A percentile compares a stretch with the other conserved stretches of the same genome.
phyloP scores from a whole-genome alignment of 2,888 invertebrate species.

The Archips crataeganus region DNA sequence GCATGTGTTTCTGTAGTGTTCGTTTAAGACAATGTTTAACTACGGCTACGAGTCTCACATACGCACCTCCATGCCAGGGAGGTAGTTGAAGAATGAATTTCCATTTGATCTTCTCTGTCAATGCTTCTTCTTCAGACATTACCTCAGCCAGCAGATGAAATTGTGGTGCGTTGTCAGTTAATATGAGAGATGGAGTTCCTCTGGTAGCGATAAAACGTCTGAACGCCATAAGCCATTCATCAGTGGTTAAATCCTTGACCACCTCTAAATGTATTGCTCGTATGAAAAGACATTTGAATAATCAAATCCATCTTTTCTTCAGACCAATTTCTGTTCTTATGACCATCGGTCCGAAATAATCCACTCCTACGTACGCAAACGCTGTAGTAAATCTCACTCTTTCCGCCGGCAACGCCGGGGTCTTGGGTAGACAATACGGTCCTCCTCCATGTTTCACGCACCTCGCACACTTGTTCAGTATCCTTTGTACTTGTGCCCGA shows the following conservation, averaged over 20 bases:
- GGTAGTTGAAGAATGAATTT: no score
- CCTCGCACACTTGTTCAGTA: not conserved
- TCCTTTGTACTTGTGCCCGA: not conserved
- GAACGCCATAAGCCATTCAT: conserved; percentile 38
- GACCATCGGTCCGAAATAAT: conserved; percentile 26
- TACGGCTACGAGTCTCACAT: no score
- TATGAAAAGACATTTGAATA: conserved; percentile 44
- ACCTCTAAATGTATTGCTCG: conserved; percentile 42
- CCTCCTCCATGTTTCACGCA: conserved; percentile 34
- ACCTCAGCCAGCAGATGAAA: conserved; percentile 42
- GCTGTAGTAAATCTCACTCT: conserved; percentile 15
- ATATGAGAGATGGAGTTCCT: conserved; percentile 31
- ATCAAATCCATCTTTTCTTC: conserved; percentile 43
- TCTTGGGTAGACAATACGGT: conserved; percentile 15
- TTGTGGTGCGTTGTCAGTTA: conserved; percentile 43
- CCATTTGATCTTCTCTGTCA: not conserved
- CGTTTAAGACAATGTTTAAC: no score
- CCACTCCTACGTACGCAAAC: conserved; percentile 17
- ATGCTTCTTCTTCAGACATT: not conserved
- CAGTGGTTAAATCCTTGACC: conserved; percentile 41
- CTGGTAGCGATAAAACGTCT: conserved; percentile 39
- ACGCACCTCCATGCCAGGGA: no score
- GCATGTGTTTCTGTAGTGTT: no score
- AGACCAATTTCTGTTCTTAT: not conserved
- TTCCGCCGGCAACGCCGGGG: conserved; percentile 13